Evolutionary conservation across 2,113 vertebrate species (phyloP).

Genomic region (Ptychochromis oligacanthus): DNA sequence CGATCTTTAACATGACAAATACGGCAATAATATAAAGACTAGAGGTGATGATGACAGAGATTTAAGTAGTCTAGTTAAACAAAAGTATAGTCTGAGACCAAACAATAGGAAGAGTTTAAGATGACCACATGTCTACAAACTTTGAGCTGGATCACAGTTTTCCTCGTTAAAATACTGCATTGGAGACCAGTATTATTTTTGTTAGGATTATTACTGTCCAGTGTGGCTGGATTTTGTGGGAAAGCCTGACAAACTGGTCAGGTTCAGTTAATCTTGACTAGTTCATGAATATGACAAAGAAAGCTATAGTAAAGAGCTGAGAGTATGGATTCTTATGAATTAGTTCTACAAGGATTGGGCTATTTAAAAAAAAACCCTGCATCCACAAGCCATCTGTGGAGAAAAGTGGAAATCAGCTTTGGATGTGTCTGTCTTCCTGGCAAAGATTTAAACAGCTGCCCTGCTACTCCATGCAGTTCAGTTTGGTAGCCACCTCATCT

Average conservation of each 20-base stretch:
- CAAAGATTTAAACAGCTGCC: neutral
- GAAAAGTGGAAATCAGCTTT: neutral
- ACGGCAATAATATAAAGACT: neutral
- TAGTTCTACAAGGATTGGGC: neutral
- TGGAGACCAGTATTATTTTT: too few relatives aligned
- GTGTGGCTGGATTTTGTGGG: too few relatives aligned
- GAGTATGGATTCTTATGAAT: neutral
- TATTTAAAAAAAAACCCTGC: neutral
- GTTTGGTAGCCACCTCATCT: slow-evolving; percentile 17
- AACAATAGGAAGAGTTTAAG: neutral
- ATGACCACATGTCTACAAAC: accelerated
- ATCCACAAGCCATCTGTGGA: neutral
- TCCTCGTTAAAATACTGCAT: too few relatives aligned
- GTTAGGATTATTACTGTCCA: neutral
- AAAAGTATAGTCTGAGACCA: neutral
- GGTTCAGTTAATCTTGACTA: neutral
- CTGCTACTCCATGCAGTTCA: neutral
- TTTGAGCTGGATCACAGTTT: accelerated
- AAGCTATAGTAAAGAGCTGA: neutral
- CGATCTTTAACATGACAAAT: slow-evolving; percentile 42
- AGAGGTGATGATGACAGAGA: neutral
- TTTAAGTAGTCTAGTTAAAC: neutral
- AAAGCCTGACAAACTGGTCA: neutral
- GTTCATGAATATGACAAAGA: neutral
- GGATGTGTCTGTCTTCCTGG: neutral